Evolutionary conservation across 2,113 vertebrate species (phyloP).

Genomic region (Tiliqua scincoides): DNA sequence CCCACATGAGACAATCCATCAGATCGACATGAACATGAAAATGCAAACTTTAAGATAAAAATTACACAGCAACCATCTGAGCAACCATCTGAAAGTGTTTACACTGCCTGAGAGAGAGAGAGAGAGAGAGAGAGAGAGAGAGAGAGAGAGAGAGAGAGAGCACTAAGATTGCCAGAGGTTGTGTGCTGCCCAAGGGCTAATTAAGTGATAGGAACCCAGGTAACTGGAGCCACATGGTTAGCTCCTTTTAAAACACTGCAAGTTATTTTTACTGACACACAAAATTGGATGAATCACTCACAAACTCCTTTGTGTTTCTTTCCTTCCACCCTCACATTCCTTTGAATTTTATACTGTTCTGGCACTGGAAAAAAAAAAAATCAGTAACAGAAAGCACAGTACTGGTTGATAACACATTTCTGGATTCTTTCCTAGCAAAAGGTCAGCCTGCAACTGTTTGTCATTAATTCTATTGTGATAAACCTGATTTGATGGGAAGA

Average conservation of each 20-base stretch:
- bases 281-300: not conserved
- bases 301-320: not conserved
- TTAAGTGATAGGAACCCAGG: not conserved
- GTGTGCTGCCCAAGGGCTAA: not conserved
- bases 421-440: slow-evolving; percentile 18
- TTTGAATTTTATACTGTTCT: not conserved
- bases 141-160: not conserved
- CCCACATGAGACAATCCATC: not conserved
- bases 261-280: not conserved
- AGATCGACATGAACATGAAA: not conserved
- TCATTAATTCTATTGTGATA: not conserved
- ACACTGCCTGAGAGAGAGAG: not conserved
- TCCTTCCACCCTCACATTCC: rapidly evolving
- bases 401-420: not conserved
- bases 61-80: not conserved
- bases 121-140: not conserved
- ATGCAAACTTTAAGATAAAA: not conserved
- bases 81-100: not conserved
- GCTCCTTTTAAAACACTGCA: not conserved
- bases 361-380: not conserved
- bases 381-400: not conserved
- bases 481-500: not conserved
- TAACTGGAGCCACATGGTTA: not conserved
- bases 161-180: not conserved
- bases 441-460: not conserved